A percentile compares a stretch with the other conserved stretches of the same genome.
These are phyloP conservation scores for Maylandia zebra DNA, from an alignment of 2,113 vertebrate species.

Conservation along the genomic window DNA sequence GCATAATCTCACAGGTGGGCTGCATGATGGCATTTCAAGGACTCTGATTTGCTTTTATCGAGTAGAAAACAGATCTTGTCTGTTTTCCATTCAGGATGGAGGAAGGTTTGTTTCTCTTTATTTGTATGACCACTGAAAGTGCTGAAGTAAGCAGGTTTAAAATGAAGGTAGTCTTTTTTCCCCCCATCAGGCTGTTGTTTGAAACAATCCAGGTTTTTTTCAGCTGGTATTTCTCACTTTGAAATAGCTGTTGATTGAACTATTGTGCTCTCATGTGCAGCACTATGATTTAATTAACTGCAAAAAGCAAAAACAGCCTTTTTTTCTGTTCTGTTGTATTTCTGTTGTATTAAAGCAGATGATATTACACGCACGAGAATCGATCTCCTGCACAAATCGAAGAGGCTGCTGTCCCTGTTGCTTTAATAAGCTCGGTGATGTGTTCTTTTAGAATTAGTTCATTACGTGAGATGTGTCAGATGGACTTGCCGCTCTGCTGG, in stretches of 20 bases:
- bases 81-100: background rate
- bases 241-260: background rate
- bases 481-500: background rate
- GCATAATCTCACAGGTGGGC: background rate
- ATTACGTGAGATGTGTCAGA: background rate
- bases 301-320: background rate
- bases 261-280: background rate
- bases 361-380: background rate
- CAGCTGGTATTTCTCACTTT: background rate
- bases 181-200: background rate
- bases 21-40: background rate
- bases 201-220: background rate
- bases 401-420: background rate
- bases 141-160: background rate
- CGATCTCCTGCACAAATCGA: background rate
- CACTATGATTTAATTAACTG: background rate
- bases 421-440: background rate
- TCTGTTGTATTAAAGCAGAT: background rate
- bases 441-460: background rate
- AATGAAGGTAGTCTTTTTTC: rapidly evolving
- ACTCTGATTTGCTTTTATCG: background rate
- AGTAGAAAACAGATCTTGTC: background rate
- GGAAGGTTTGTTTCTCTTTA: background rate
- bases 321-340: background rate
- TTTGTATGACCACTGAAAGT: background rate